Evolutionary conservation across 1,140 invertebrate genomes (phyloP).

Genomic region (Euborellia annulipes): DNA sequence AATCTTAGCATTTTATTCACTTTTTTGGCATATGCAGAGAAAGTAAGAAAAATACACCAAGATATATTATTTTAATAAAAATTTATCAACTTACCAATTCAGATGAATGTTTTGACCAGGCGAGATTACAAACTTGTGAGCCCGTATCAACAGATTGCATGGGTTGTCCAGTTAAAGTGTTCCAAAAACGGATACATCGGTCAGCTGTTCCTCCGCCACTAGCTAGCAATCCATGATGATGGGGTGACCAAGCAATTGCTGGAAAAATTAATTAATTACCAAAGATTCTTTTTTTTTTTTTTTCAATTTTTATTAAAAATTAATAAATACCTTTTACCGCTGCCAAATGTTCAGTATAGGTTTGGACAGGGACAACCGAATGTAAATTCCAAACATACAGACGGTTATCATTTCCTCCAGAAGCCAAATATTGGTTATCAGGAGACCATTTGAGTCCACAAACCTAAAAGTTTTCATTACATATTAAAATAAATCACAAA

Average conservation of each 20-base stretch:
- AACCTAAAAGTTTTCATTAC: no score
- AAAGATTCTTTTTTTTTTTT: neutral
- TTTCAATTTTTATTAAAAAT: neutral
- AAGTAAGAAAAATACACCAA: no score
- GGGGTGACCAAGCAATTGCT: conserved; percentile 98
- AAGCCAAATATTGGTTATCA: conserved; percentile 94
- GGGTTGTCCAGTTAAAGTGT: conserved; percentile 95
- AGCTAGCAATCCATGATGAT: conserved; percentile 94
- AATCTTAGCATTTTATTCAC: no score
- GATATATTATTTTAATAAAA: no score
- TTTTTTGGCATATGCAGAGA: no score
- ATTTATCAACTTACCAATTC: conserved; percentile 70
- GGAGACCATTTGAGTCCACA: conserved; percentile 99
- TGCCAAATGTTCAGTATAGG: conserved; percentile 93
- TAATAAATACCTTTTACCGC: conserved; percentile 65
- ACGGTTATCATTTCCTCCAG: conserved; percentile 97
- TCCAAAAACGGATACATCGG: conserved; percentile 97
- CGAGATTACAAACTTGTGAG: conserved; percentile 91
- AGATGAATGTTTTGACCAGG: conserved; percentile 98
- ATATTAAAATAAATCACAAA: conserved; percentile 10
- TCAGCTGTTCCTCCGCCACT: conserved; percentile 98
- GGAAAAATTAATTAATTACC: conserved; percentile 3
- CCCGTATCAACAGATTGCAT: conserved; percentile 98
- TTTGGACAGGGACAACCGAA: conserved; percentile 76
- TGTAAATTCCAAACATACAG: conserved; percentile 96